A percentile compares a stretch with the other conserved stretches of the same genome.
Evolutionary conservation across 2,113 vertebrate species (phyloP).

Genomic region (Nettapus auritus): DNA sequence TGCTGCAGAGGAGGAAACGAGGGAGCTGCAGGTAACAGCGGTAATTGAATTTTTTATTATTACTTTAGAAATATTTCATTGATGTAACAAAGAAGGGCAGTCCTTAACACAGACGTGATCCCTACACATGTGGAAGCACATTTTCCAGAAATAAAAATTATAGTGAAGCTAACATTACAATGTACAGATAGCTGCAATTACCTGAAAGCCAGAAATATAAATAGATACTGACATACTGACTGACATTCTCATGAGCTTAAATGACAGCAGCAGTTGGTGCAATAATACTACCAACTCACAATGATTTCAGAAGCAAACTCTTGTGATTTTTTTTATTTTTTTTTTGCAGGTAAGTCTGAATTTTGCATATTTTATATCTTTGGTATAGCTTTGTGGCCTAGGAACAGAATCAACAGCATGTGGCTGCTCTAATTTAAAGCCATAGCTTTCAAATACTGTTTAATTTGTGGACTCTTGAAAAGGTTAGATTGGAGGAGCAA

Average conservation of each 20-base stretch:
- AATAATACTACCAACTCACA: not conserved
- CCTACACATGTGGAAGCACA: not conserved
- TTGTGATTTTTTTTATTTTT: not conserved
- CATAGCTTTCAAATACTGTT: not conserved
- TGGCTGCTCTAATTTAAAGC: not conserved
- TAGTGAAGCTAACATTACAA: not conserved
- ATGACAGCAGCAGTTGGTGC: not conserved
- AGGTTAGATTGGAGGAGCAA: not conserved
- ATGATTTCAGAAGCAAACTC: not conserved
- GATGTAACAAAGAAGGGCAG: not conserved
- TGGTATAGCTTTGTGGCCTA: not conserved
- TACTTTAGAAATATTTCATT: not conserved
- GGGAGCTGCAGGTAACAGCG: slow-evolving; percentile 93
- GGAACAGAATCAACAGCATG: not conserved
- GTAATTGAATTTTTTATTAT: slow-evolving; percentile 79
- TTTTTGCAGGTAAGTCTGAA: not conserved
- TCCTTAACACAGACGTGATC: not conserved
- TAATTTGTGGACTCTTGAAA: not conserved
- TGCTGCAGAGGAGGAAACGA: slow-evolving; percentile 91
- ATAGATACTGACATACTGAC: not conserved
- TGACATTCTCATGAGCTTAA: not conserved
- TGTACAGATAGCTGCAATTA: not conserved
- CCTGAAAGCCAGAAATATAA: not conserved
- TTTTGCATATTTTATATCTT: not conserved
- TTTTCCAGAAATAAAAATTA: not conserved